Evolutionary conservation across 23 tunicate species (phyloP), one percentile per base, ranked within the genome.

Genomic region (Ciona savignyi): DNA sequence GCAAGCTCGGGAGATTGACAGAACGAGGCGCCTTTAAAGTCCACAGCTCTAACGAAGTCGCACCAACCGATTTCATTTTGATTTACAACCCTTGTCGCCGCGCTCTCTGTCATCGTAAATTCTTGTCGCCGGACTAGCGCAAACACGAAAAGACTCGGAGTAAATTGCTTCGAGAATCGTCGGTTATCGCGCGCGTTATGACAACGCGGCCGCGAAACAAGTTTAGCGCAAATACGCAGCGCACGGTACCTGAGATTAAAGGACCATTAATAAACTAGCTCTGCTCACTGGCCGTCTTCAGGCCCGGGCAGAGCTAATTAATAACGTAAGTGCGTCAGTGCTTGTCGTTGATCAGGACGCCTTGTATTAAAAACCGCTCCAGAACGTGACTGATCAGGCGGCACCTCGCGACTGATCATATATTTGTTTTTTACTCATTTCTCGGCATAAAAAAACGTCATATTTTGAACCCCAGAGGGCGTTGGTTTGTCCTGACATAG

Each of bases 191-290:
- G 15, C 56, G 56, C 56, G 56, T 42, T 42, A 15, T 42, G 56
- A 42, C 56, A 42, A 42, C 56, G 56, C 56, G 11, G 56, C 56
- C 56, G 15, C 56, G 56, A 9, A 42, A 42, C 56, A 9, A 15
- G 56, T 15, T 9, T 15, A 6, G 56, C 11, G 56, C 56, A 42
- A 42, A 42, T 42, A 42, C 56, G 56, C 9, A 42, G 56, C 56
- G 9, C 56, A 15, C 56, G 15, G 56, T 21, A 6, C 28, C 68
- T 23, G 28, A 25, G 73, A 68, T 68, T 68, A 68, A 68, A 68
- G 34, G 42, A 28, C 42, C 73, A 68, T 68, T 68, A 68, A 68
- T 68, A 68, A 68, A 68, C 73, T 64, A 23, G n/a, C 28, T 9
- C 68, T 4, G 28, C 68, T 21, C 28, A 21, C 22, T 11, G 11